These are phyloP conservation scores for Caenorhabditis angaria DNA, from an alignment of 2,888 invertebrate genomes.

Conservation along the genomic window DNA sequence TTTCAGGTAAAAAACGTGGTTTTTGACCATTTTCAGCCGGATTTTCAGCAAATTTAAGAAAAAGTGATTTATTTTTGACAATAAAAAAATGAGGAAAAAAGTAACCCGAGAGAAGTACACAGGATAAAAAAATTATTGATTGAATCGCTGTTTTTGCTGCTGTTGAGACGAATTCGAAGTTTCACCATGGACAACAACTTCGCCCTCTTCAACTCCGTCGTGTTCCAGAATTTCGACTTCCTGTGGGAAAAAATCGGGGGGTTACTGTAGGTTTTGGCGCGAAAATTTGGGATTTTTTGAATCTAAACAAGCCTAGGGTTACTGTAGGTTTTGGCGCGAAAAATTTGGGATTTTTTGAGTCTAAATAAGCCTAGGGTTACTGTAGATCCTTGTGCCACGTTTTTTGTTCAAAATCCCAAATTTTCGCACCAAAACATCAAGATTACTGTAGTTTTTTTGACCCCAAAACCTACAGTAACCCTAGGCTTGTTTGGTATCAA, in stretches of 20 bases:
- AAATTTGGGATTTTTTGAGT: too few relatives aligned
- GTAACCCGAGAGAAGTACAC: too few relatives aligned
- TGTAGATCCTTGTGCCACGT: too few relatives aligned
- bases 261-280: neutral
- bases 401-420: too few relatives aligned
- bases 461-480: too few relatives aligned
- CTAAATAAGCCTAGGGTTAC: too few relatives aligned
- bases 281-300: too few relatives aligned
- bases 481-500: neutral
- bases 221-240: conserved; percentile 15
- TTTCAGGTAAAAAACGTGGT: neutral
- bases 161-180: neutral
- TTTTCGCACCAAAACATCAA: too few relatives aligned
- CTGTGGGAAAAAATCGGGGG: neutral
- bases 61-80: neutral
- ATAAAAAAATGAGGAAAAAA: neutral
- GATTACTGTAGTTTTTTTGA: too few relatives aligned
- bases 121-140: too few relatives aligned
- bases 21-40: neutral
- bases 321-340: too few relatives aligned
- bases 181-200: neutral
- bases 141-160: neutral
- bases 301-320: too few relatives aligned
- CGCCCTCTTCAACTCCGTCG: conserved; percentile 12
- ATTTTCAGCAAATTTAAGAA: neutral